Evolutionary conservation across 2,797 vertebrate species (phyloP).

Genomic region (Micromesistius poutassou): DNA sequence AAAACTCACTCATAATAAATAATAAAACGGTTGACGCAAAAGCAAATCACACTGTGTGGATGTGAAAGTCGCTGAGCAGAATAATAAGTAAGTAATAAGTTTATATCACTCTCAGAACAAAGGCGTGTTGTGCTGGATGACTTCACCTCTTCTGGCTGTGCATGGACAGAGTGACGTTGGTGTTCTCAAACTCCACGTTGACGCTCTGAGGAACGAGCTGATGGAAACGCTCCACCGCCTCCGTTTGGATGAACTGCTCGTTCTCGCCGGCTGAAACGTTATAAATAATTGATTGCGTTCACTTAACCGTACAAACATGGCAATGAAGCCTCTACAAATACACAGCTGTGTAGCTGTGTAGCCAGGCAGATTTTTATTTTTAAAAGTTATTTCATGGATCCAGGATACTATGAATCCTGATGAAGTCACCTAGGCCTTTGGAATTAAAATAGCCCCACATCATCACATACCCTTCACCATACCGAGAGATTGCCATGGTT

Average conservation of each 20-base stretch:
- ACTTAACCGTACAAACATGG: too few species aligned
- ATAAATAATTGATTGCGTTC: background rate
- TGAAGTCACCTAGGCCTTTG: too few species aligned
- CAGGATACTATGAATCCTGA: too few species aligned
- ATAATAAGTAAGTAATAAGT: background rate
- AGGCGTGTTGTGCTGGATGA: background rate
- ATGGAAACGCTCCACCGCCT: conserved; percentile 65
- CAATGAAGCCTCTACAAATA: background rate
- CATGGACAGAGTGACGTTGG: conserved; percentile 89
- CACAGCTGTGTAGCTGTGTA: background rate
- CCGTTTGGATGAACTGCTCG: conserved; percentile 58
- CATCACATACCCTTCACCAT: too few species aligned
- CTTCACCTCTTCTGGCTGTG: conserved; percentile 94
- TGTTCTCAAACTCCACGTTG: conserved; percentile 89
- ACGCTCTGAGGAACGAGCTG: conserved; percentile 79
- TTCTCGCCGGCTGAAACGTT: conserved; percentile 51
- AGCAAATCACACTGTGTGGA: background rate
- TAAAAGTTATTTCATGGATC: too few species aligned
- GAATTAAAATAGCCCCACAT: too few species aligned
- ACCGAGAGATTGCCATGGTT: too few species aligned
- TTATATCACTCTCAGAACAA: background rate
- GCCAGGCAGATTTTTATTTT: too few species aligned
- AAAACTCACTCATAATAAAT: background rate
- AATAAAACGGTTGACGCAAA: too few species aligned
- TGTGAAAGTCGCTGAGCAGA: background rate